Evolutionary conservation across 1,140 invertebrate genomes (phyloP), one percentile per base, ranked within the genome.

Genomic region (Phymastichus coffea): DNA sequence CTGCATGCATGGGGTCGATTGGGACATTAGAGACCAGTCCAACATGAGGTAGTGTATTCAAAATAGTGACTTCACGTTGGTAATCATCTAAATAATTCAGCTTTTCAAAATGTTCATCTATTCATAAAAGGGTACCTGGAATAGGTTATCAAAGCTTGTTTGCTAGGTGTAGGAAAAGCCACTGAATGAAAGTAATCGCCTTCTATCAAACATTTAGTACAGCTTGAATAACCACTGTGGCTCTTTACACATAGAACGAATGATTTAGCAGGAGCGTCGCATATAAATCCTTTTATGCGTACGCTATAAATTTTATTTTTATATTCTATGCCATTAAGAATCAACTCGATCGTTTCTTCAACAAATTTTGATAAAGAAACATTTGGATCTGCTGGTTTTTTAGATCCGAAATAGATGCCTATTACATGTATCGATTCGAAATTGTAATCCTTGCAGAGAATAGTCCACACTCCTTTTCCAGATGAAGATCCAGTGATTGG

Each of bases 191-290:
- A 28, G 40, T 40, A 49, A 8, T 23, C 19, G 3, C 57, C 65
- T 22, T 41, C 15, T 25, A 63, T 56, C n/a, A 20, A 46, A 30
- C 65, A 67, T 25, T 65, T 70, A 3, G 30, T 56, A 37, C 70
- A 71, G 22, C 48, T 48, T 9, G 1, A 60, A 61, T 65, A 70
- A 26, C 66, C 64, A 12, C 56, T 51, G 28, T 62, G 64, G 28
- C 46, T 35, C 44, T 67, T 72, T 4, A 59, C 58, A 37, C 55
- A 41, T 22, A 66, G 26, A 55, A 69, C 30, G 28, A 68, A 70
- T 8, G 65, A 52, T 51, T 62, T 66, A 0, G 67, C 69, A 20
- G 67, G 65, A 9, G 55, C 61, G 58, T 70, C 69, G 26, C 62
- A 62, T 14, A 69, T 54, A 3, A 69, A 20, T 25, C 37, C 43